Base-by-base conservation (phyloP, 2,888 invertebrate species). In the Dysmachus trigonus region DNA sequence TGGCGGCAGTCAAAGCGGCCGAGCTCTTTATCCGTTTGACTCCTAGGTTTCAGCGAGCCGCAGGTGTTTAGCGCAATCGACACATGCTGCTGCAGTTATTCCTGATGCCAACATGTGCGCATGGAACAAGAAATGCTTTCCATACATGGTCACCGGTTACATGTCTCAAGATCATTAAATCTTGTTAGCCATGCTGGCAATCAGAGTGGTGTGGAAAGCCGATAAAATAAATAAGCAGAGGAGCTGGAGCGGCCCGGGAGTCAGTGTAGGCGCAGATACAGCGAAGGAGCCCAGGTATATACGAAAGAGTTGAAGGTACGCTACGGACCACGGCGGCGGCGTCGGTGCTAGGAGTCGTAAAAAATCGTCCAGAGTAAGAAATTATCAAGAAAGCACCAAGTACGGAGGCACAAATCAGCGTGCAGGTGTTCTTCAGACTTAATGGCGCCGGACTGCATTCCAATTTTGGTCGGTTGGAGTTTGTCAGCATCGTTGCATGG, bases 351-450 rank as follows among this genome's bases (percentile, higher is more conserved):
- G 33, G n/a, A 53, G 71, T 71, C 62, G 35, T 53, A 82, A 82
- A 82, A 82, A 82, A 71, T 82, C 82, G 38, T 82, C 47, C 73
- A 73, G 47, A 73, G 84, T 84, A 84, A 84, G 84, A 84, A 84
- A 84, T 84, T 84, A 84, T 83, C 71, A 71, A 35, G 71, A 83
- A 83, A 83, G 83, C 83, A 83, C 84, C 82, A 82, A 84, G 47
- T 73, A 73, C 72, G 47, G 84, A 73, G 73, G 84, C 74, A 79
- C 71, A 85, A 85, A 85, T 85, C 85, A 76, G 77, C 82, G 83
- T 85, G 87, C 87, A 87, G 87, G 87, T 87, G 87, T 87, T 87
- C 87, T 86, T 76, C 76, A 87, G 87, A 87, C 87, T 87, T 72
- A 62, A 82, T 85, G 87, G 87, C 87, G 87, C 87, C 87, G 83